Base-by-base conservation (phyloP, 2,113 vertebrate species). In the human (Homo sapiens) region DNA sequence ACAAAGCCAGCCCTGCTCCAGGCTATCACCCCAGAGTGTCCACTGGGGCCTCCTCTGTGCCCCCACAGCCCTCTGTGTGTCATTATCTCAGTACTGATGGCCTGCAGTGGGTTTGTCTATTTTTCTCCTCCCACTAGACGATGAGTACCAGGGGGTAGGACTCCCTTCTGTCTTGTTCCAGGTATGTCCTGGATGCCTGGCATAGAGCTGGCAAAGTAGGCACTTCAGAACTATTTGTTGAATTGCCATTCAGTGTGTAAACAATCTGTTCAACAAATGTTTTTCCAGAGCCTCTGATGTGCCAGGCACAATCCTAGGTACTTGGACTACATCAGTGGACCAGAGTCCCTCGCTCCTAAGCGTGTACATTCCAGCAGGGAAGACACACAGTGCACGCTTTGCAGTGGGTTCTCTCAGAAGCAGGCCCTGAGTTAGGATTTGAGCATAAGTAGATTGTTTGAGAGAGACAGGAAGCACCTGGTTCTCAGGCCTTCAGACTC, bases 241-340 rank as follows among this genome's bases (percentile, higher is more conserved):
- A 81, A 40, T 75, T 72, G 10, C 61, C 80, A 72, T 52, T 79
- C 3, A 2, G 1, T 22, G 55, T 55, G n/a, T n/a, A 48, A 94
- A 86, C 30, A 89, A 78, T 89, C 75, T 96, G 93, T 48, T 95
- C 88, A 25, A 66, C 48, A 90, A 66, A 50, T 52, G 59, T 59
- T 68, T 85, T 52, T 57, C 32, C 68, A 94, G 79, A 66, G 79
- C 52, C 45, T 81, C 73, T 78, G 35, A 86, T 40, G 48, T 32
- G 38, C 68, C 82, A 61, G 30, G 48, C 90, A 70, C 9, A 1
- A 76, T 32, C 68, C 70, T 70, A 87, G 57, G 59, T 2, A 0
- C 11, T 0, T n/a, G 45, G 73, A 17, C 48, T 17, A 20, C 50
- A 45, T 75, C 17, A 5, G 43, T 7, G 73, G 85, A 61, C 59